These are phyloP conservation scores for Drosophila austrosaltans DNA, from an alignment of 2,888 invertebrate genomes.

Conservation along the genomic window DNA sequence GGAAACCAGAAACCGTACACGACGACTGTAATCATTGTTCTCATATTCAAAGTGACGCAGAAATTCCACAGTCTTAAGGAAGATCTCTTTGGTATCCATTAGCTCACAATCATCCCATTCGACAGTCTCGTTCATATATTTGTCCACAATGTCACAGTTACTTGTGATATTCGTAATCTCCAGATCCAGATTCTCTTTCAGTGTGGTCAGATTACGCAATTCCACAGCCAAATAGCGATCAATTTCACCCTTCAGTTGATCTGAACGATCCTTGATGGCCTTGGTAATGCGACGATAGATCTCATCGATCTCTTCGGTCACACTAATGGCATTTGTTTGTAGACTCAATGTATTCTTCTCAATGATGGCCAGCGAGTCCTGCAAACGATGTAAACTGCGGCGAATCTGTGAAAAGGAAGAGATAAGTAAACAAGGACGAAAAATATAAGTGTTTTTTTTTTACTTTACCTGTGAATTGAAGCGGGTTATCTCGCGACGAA, in stretches of 20 bases:
- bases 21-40: conserved; percentile 93
- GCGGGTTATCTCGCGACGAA: conserved; percentile 94
- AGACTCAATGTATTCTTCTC: conserved; percentile 95
- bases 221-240: conserved; percentile 96
- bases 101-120: conserved; percentile 97
- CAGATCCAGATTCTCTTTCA: conserved; percentile 96
- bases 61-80: conserved; percentile 97
- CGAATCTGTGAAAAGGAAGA: conserved; percentile 85
- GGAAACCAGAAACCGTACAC: conserved; percentile 93
- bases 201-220: conserved; percentile 91
- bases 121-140: conserved; percentile 94
- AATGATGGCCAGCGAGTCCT: conserved; percentile 92
- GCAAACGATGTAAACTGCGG: conserved; percentile 93
- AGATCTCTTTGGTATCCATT: conserved; percentile 97
- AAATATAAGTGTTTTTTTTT: background rate
- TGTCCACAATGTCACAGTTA: conserved; percentile 98
- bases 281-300: conserved; percentile 93
- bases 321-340: conserved; percentile 94
- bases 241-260: conserved; percentile 93
- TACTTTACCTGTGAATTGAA: conserved; percentile 90
- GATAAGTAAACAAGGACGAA: too few relatives aligned
- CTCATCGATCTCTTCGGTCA: conserved; percentile 97
- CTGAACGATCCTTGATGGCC: conserved; percentile 94
- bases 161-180: conserved; percentile 98
- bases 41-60: conserved; percentile 97